Evolutionary conservation across 2,113 vertebrate genomes (phyloP).

Genomic region (Neoarius graeffei): DNA sequence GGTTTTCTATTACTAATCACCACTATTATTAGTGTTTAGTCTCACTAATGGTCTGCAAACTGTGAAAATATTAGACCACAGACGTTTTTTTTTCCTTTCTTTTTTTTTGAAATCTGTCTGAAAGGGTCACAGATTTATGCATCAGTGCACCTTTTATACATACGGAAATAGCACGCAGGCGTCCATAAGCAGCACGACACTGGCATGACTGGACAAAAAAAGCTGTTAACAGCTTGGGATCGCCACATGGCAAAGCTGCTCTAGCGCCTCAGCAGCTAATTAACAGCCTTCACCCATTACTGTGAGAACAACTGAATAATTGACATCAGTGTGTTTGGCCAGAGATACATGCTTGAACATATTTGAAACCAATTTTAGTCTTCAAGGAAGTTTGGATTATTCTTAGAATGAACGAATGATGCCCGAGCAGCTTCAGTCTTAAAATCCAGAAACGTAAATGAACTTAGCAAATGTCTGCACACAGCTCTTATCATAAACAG

Average conservation of each 20-base stretch:
- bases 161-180: constrained; percentile 3
- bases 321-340: constrained; percentile 31
- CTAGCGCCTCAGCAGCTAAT: constrained; percentile 19
- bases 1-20: not conserved
- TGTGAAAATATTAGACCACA: not conserved
- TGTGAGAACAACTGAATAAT: constrained; percentile 38
- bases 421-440: not conserved
- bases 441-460: not conserved
- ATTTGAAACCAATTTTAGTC: constrained; percentile 4
- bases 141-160: constrained; percentile 7
- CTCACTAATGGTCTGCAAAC: not conserved
- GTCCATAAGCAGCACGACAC: constrained; percentile 32
- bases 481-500: not conserved
- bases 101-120: not conserved
- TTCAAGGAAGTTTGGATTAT: not conserved
- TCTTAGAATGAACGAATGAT: not conserved
- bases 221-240: constrained; percentile 58
- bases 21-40: not conserved
- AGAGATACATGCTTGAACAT: constrained; percentile 31
- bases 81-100: too few relatives aligned
- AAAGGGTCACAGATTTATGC: not conserved
- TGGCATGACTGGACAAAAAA: constrained; percentile 39
- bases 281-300: constrained; percentile 21
- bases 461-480: not conserved
- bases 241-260: constrained; percentile 39